phyloP scores from a whole-genome alignment of 1,140 invertebrate genomes.

The Theocolax elegans region DNA sequence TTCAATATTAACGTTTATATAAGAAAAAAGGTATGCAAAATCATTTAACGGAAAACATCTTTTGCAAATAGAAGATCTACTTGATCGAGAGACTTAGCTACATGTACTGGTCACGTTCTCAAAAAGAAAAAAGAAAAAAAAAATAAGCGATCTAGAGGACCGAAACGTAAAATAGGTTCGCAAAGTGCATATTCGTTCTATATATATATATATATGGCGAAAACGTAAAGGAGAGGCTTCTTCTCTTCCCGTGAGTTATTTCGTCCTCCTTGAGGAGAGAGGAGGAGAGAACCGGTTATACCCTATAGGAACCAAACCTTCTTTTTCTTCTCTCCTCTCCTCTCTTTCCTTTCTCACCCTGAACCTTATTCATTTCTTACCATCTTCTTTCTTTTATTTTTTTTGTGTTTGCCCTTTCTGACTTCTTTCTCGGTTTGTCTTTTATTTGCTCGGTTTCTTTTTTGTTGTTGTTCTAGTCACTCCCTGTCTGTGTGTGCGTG shows the following conservation, averaged over 20 bases:
- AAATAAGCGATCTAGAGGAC: background rate
- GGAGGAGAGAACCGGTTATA: constrained; percentile 29
- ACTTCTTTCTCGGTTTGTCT: constrained; percentile 28
- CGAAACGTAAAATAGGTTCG: constrained; percentile 15
- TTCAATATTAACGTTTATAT: no score
- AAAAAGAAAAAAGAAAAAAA: background rate
- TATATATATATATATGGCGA: constrained; percentile 31
- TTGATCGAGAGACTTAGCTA: background rate
- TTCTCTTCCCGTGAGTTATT: constrained; percentile 46
- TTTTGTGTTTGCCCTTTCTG: background rate
- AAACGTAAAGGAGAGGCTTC: constrained; percentile 35
- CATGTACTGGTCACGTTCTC: constrained; percentile 11
- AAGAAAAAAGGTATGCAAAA: no score
- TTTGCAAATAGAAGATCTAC: no score
- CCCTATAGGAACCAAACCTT: constrained; percentile 7
- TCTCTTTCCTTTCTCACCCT: constrained; percentile 36
- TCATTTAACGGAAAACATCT: no score
- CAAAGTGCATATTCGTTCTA: background rate
- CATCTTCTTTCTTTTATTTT: background rate
- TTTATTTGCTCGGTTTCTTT: constrained; percentile 18
- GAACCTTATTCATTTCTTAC: constrained; percentile 18
- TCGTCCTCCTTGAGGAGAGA: constrained; percentile 34
- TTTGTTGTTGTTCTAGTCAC: background rate
- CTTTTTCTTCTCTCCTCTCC: constrained; percentile 3
- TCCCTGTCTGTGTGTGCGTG: no score